Percentiles rank a stretch among this genome's conserved stretches.
phyloP scores from a whole-genome alignment of 2,113 vertebrate genomes.

The Tor tambroides region DNA sequence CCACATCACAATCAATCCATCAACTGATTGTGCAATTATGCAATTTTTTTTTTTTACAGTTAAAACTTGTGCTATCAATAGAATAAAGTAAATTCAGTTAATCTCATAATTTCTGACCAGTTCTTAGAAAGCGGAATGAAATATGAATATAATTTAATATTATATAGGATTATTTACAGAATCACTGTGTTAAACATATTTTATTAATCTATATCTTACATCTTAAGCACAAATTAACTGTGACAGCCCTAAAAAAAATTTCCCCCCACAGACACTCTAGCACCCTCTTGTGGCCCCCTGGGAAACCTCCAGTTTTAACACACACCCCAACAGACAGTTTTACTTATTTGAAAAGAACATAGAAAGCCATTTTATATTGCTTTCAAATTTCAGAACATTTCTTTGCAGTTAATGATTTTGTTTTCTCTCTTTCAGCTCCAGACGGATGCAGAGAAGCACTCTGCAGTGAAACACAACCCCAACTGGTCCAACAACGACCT shows the following conservation, averaged over 20 bases:
- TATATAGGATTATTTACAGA: no score
- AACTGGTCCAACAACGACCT: slow-evolving; percentile 81
- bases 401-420: not conserved
- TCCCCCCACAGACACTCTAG: not conserved
- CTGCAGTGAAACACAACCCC: slow-evolving; percentile 77
- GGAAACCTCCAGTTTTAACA: not conserved
- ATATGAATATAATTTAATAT: no score
- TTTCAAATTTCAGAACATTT: not conserved
- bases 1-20: no score
- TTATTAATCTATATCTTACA: no score
- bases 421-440: slow-evolving; percentile 59
- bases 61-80: no score
- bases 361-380: not conserved
- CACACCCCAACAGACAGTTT: not conserved
- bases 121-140: no score
- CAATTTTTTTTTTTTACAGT: no score
- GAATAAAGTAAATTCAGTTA: no score
- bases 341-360: not conserved
- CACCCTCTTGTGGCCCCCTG: not conserved
- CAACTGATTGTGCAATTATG: not conserved
- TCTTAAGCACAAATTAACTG: no score
- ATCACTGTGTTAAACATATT: no score
- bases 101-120: no score
- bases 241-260: not conserved
- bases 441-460: slow-evolving; percentile 87